Percentiles rank a stretch among this genome's conserved stretches.
These are phyloP conservation scores for Metridium senile DNA, from an alignment of 92 coral and sea anemone species.

Conservation along the genomic window DNA sequence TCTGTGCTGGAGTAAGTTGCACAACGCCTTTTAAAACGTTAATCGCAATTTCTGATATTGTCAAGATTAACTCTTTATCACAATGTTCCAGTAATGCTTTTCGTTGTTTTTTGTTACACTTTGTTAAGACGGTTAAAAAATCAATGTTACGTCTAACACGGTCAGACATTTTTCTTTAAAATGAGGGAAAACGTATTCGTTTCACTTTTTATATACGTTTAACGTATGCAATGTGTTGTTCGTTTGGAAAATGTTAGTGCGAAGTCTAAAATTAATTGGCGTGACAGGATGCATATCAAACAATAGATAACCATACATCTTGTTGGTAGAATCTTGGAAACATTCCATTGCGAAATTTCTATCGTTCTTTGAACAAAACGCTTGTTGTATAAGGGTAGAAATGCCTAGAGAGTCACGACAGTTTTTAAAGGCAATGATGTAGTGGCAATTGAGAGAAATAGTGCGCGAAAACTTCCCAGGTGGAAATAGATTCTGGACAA, in stretches of 20 bases:
- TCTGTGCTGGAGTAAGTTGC: slow-evolving; percentile 13
- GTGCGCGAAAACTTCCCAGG: slow-evolving; percentile 29
- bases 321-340: slow-evolving; percentile 50
- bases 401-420: slow-evolving; percentile 47
- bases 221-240: slow-evolving; percentile 17
- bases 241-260: slow-evolving; percentile 10
- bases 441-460: slow-evolving; percentile 34
- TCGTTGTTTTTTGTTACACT: slow-evolving; percentile 35
- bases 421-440: slow-evolving; percentile 26
- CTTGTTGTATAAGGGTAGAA: slow-evolving; percentile 40
- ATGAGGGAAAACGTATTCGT: background rate
- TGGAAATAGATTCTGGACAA: slow-evolving; percentile 37
- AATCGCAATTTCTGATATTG: slow-evolving; percentile 29
- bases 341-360: slow-evolving; percentile 42
- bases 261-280: slow-evolving; percentile 7
- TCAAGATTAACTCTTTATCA: slow-evolving; percentile 14
- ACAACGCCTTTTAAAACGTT: slow-evolving; percentile 37
- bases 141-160: slow-evolving; percentile 20
- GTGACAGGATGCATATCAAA: slow-evolving; percentile 53
- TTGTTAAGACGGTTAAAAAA: slow-evolving; percentile 23
- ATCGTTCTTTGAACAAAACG: slow-evolving; percentile 27
- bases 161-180: slow-evolving; percentile 20
- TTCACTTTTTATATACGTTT: slow-evolving; percentile 15
- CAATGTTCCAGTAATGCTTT: slow-evolving; percentile 28
- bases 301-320: slow-evolving; percentile 47